A percentile compares a stretch with the other conserved stretches of the same genome.
These are phyloP conservation scores for Calliphora vomitoria DNA, from an alignment of 2,888 invertebrate genomes.

Conservation along the genomic window DNA sequence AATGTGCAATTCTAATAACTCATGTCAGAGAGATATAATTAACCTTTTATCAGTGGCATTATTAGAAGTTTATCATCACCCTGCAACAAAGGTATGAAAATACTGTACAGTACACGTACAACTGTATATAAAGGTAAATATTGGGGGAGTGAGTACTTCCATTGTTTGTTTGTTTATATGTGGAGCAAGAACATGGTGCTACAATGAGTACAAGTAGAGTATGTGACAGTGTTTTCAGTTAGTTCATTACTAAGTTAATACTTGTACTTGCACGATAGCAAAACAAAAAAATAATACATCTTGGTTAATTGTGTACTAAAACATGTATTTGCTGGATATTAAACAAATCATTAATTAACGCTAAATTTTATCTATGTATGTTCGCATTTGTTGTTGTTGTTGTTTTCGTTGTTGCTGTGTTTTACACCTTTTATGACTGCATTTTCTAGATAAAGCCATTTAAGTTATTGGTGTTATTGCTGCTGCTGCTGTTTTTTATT, in stretches of 20 bases:
- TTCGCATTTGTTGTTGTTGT: neutral
- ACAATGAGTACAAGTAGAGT: neutral
- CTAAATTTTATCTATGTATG: constrained; percentile 49
- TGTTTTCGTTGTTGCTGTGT: constrained; percentile 34
- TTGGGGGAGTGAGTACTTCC: neutral
- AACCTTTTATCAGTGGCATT: constrained; percentile 52
- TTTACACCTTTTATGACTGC: constrained; percentile 57
- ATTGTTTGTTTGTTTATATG: neutral
- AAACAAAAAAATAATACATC: constrained; percentile 16
- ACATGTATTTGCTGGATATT: constrained; percentile 63
- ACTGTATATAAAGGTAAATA: neutral
- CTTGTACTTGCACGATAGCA: neutral
- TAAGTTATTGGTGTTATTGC: neutral
- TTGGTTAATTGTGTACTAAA: constrained; percentile 63
- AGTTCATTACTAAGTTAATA: constrained; percentile 6
- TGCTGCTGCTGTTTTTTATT: neutral
- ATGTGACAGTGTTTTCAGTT: neutral
- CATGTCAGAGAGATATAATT: constrained; percentile 18
- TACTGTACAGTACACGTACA: neutral
- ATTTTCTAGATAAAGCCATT: constrained; percentile 49
- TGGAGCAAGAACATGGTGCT: neutral
- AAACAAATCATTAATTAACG: constrained; percentile 71
- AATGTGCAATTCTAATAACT: neutral
- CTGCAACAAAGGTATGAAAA: neutral
- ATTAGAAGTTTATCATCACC: constrained; percentile 44